Evolutionary conservation across 2,888 invertebrate species (phyloP).

Genomic region (Dorcus parallelipipedus): DNA sequence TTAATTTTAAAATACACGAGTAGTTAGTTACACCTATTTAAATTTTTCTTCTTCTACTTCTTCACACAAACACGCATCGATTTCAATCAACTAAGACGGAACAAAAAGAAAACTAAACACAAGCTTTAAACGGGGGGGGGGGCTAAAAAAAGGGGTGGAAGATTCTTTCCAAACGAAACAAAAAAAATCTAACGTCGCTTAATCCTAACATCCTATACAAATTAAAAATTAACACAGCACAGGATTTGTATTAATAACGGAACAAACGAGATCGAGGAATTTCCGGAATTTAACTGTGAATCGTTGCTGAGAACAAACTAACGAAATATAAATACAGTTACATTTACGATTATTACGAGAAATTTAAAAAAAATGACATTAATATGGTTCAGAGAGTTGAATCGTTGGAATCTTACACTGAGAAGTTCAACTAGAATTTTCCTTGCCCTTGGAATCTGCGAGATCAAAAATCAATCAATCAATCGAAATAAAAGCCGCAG

Average conservation of each 20-base stretch:
- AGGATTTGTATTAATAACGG: background rate
- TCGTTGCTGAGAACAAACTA: background rate
- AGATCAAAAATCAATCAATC: slow-evolving; percentile 27
- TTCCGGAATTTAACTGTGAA: too few relatives aligned
- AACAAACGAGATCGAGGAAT: slow-evolving; percentile 10
- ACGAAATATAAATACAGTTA: slow-evolving; percentile 1
- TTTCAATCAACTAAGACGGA: too few relatives aligned
- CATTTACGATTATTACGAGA: background rate
- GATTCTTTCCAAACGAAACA: too few relatives aligned
- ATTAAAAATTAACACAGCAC: slow-evolving; percentile 16
- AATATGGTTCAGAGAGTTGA: slow-evolving; percentile 12
- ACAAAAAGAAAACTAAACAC: too few relatives aligned
- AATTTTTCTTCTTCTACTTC: background rate
- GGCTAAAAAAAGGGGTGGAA: too few relatives aligned
- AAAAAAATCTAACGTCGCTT: too few relatives aligned
- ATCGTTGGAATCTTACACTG: slow-evolving; percentile 12
- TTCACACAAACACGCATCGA: background rate
- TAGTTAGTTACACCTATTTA: background rate
- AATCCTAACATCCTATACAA: slow-evolving; percentile 6
- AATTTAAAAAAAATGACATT: slow-evolving; percentile 10
- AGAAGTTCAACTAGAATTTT: slow-evolving; percentile 59
- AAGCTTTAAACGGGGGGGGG: too few relatives aligned
- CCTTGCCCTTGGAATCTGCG: slow-evolving; percentile 68
- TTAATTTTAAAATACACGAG: background rate
- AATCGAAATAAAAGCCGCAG: too few relatives aligned